phyloP scores from a whole-genome alignment of 2,888 invertebrate species.

The Habrosyne pyritoides region DNA sequence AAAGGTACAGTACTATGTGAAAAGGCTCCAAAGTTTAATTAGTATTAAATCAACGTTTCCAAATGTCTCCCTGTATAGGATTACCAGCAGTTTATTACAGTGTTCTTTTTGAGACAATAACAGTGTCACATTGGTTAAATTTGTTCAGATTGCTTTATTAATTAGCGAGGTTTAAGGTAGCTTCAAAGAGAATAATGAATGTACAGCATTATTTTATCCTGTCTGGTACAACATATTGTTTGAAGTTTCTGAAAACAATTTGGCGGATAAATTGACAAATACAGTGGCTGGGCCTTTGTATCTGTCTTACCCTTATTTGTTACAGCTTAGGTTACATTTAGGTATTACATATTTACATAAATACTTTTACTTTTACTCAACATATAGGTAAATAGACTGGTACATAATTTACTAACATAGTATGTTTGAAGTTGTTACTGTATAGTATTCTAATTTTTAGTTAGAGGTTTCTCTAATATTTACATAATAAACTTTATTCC shows the following conservation, averaged over 20 bases:
- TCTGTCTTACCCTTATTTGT: neutral
- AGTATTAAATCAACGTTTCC: slow-evolving; percentile 44
- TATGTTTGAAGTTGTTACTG: too few relatives aligned
- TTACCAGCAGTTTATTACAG: slow-evolving; percentile 7
- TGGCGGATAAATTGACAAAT: neutral
- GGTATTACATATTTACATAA: too few relatives aligned
- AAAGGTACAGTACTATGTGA: slow-evolving; percentile 21
- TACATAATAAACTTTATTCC: too few relatives aligned
- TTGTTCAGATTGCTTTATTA: slow-evolving; percentile 22
- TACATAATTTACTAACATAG: too few relatives aligned
- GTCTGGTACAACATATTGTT: neutral
- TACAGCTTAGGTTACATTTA: too few relatives aligned
- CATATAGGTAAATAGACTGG: too few relatives aligned
- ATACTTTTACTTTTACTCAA: too few relatives aligned
- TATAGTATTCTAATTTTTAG: too few relatives aligned
- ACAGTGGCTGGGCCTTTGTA: neutral
- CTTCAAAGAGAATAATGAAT: slow-evolving; percentile 26
- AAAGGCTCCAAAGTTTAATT: slow-evolving; percentile 44
- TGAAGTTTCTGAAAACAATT: neutral
- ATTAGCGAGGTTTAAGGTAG: slow-evolving; percentile 5
- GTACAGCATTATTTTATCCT: neutral
- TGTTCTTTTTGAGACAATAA: slow-evolving; percentile 18
- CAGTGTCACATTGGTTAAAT: slow-evolving; percentile 22
- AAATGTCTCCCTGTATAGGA: neutral
- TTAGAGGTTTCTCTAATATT: too few relatives aligned